These are phyloP conservation scores for Xenops minutus DNA, from an alignment of 2,797 vertebrate species.

Conservation along the genomic window DNA sequence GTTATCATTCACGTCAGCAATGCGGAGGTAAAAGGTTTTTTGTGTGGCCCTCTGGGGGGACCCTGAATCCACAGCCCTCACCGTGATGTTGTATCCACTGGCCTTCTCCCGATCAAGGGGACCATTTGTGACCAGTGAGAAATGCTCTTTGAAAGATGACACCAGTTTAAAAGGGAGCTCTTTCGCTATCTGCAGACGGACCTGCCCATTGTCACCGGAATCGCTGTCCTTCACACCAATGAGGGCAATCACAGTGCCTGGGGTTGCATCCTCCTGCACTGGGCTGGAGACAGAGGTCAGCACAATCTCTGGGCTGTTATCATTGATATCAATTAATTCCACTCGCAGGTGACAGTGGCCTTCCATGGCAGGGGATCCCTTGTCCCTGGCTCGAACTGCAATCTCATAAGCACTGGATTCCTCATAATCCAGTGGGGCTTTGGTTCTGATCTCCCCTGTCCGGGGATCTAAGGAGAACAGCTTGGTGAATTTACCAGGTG, in stretches of 20 bases:
- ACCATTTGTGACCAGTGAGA: slow-evolving; percentile 67
- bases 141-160: slow-evolving; percentile 74
- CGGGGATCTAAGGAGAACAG: slow-evolving; percentile 64
- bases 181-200: slow-evolving; percentile 61
- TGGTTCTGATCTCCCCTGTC: slow-evolving; percentile 70
- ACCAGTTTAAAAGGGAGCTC: slow-evolving; percentile 73
- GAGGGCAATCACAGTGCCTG: slow-evolving; percentile 80
- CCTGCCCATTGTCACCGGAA: slow-evolving; percentile 76
- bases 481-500: slow-evolving; percentile 62
- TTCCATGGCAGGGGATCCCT: slow-evolving; percentile 71
- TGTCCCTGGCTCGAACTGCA: slow-evolving; percentile 68
- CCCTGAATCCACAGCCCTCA: slow-evolving; percentile 76
- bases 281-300: slow-evolving; percentile 71
- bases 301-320: slow-evolving; percentile 70
- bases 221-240: slow-evolving; percentile 81
- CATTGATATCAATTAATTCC: slow-evolving; percentile 70
- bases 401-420: slow-evolving; percentile 66
- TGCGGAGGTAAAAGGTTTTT: slow-evolving; percentile 75
- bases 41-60: slow-evolving; percentile 75
- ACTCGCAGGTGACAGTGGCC: slow-evolving; percentile 71
- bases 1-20: slow-evolving; percentile 82
- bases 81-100: slow-evolving; percentile 71
- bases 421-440: slow-evolving; percentile 65
- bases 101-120: slow-evolving; percentile 75
- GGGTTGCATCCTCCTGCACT: slow-evolving; percentile 72